Conservation (phyloP, 2,113 vertebrate species). For the Indicator maculatus region DNA sequence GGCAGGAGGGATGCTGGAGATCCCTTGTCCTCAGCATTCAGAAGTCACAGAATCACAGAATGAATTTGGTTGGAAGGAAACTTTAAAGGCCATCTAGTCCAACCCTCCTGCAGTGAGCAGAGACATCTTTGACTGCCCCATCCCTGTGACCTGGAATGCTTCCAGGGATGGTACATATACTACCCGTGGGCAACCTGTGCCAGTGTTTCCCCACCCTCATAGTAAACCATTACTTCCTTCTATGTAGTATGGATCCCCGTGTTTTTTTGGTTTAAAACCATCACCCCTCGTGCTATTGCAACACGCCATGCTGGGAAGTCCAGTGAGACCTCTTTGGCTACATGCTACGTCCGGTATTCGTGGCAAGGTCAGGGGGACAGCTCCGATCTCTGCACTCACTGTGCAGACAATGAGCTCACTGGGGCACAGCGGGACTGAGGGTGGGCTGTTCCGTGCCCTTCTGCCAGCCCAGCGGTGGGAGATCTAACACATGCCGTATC, state of each 20-base stretch:
- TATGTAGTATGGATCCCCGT: not conserved
- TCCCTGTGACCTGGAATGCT: not conserved
- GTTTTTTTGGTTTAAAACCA: not conserved
- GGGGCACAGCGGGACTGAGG: not conserved
- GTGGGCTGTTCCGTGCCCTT: no score
- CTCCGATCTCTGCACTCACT: not conserved
- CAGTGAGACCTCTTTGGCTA: no score
- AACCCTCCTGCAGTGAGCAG: not conserved
- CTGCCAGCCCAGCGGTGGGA: no score
- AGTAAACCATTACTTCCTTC: not conserved
- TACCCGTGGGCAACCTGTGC: not conserved
- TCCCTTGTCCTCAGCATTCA: not conserved
- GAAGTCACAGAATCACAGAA: not conserved
- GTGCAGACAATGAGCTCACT: fast-evolving
- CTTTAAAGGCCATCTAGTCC: not conserved
- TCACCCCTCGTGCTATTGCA: not conserved
- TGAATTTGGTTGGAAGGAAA: not conserved
- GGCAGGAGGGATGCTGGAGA: no score
- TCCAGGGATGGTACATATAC: not conserved
- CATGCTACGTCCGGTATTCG: no score
- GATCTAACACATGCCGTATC: no score
- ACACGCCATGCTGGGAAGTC: not conserved
- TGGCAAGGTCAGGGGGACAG: not conserved
- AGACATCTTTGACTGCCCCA: not conserved
- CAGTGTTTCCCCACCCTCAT: not conserved